phyloP scores from a whole-genome alignment of 2,797 vertebrate genomes.

The Pangasius sanitwongsei region DNA sequence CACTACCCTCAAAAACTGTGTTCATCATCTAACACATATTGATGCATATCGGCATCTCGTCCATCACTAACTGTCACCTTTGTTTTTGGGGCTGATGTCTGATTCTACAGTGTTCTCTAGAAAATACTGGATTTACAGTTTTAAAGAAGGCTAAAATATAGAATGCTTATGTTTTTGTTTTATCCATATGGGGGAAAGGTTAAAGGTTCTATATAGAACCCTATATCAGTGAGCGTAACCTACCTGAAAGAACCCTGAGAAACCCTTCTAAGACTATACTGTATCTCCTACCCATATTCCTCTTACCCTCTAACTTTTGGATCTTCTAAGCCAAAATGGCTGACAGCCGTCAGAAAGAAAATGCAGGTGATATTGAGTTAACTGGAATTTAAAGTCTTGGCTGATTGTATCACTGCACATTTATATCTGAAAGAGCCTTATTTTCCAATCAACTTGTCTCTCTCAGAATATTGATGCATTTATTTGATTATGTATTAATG shows the following conservation, averaged over 20 bases:
- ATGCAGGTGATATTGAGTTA: background rate
- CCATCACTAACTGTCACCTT: background rate
- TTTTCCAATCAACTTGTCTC: background rate
- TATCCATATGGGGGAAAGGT: background rate
- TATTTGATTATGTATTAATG: constrained; percentile 19
- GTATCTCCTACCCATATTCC: background rate
- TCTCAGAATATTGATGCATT: background rate
- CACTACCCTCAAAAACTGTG: background rate
- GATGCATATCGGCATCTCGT: background rate
- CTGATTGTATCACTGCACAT: background rate
- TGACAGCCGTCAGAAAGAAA: background rate
- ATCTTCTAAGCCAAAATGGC: background rate
- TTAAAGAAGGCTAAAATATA: too few relatives aligned
- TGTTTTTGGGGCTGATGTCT: too few relatives aligned
- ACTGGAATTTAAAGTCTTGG: background rate
- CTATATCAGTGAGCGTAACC: background rate
- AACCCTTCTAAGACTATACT: background rate
- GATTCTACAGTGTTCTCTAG: too few relatives aligned
- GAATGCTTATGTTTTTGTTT: background rate
- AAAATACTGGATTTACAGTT: too few relatives aligned
- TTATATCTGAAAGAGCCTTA: background rate
- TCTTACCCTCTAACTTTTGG: background rate
- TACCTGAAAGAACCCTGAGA: background rate
- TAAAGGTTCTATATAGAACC: too few relatives aligned
- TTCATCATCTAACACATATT: background rate